phyloP scores from a whole-genome alignment of 1,140 invertebrate species.

The Sminthurinus signatus region DNA sequence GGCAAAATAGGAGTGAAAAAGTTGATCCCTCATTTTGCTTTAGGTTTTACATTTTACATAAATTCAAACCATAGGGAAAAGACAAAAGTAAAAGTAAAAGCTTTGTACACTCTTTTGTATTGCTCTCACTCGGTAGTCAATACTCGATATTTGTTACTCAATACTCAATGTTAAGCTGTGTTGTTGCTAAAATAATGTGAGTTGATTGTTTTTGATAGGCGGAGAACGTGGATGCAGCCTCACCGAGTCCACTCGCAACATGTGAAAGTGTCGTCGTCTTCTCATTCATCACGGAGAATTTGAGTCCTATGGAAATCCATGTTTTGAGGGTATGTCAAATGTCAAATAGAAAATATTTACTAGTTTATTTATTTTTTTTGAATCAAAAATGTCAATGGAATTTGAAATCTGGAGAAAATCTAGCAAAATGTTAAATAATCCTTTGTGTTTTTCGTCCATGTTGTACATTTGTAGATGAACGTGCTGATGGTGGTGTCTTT shows the following conservation, averaged over 20 bases:
- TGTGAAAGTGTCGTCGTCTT: slow-evolving; percentile 24
- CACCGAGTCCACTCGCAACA: not conserved
- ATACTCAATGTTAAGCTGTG: not conserved
- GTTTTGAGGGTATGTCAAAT: slow-evolving; percentile 26
- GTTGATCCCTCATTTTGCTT: too few relatives aligned
- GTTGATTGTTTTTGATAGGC: not conserved
- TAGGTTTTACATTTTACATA: too few relatives aligned
- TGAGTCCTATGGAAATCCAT: slow-evolving; percentile 25
- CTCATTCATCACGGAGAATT: slow-evolving; percentile 23
- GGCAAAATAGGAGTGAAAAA: too few relatives aligned
- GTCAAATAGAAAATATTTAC: too few relatives aligned
- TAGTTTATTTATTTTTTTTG: too few relatives aligned
- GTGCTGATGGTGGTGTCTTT: slow-evolving; percentile 26
- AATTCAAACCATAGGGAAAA: too few relatives aligned
- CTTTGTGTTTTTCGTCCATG: too few relatives aligned
- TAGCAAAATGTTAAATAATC: too few relatives aligned
- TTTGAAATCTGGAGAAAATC: too few relatives aligned
- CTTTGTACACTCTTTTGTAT: not conserved
- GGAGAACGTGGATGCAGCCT: not conserved
- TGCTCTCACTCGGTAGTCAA: too few relatives aligned
- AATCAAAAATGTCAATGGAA: too few relatives aligned
- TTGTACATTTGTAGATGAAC: slow-evolving; percentile 28
- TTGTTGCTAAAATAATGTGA: not conserved
- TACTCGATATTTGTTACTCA: not conserved
- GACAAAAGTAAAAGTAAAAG: too few relatives aligned